A percentile compares a stretch with the other conserved stretches of the same genome.
These are phyloP conservation scores for Phthorimaea operculella DNA, from an alignment of 1,140 invertebrate genomes.

Conservation along the genomic window DNA sequence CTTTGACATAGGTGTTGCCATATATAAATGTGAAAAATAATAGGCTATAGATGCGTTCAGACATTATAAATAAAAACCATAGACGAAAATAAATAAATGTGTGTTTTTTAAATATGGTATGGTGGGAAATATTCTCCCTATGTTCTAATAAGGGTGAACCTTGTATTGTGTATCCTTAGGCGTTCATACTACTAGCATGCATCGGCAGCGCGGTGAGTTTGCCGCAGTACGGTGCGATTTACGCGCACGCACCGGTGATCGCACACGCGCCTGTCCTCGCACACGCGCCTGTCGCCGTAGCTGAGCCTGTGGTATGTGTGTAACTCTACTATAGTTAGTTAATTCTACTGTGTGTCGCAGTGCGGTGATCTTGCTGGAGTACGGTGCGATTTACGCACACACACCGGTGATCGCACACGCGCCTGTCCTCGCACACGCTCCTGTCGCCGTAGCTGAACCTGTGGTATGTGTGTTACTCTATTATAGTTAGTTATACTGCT, in stretches of 20 bases:
- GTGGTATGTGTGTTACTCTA: too few relatives aligned
- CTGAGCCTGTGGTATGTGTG: slow-evolving; percentile 41
- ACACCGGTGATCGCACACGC: not conserved
- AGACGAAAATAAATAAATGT: too few relatives aligned
- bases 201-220: slow-evolving; percentile 30
- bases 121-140: too few relatives aligned
- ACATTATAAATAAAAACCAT: too few relatives aligned
- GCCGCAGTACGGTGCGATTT: slow-evolving; percentile 1
- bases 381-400: slow-evolving; percentile 9
- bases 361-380: slow-evolving; percentile 23
- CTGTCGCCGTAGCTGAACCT: slow-evolving; percentile 32
- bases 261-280: not conserved
- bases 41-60: too few relatives aligned
- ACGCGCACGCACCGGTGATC: slow-evolving; percentile 9
- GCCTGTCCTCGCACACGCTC: slow-evolving; percentile 20
- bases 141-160: too few relatives aligned
- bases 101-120: too few relatives aligned
- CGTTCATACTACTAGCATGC: slow-evolving; percentile 30
- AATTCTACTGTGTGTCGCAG: too few relatives aligned
- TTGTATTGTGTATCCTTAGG: slow-evolving; percentile 17
- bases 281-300: slow-evolving; percentile 31
- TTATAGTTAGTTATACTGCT: too few relatives aligned
- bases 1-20: too few relatives aligned
- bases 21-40: too few relatives aligned
- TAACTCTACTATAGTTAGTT: too few relatives aligned